phyloP scores from a whole-genome alignment of 2,888 invertebrate species.

The Polyploca ridens region DNA sequence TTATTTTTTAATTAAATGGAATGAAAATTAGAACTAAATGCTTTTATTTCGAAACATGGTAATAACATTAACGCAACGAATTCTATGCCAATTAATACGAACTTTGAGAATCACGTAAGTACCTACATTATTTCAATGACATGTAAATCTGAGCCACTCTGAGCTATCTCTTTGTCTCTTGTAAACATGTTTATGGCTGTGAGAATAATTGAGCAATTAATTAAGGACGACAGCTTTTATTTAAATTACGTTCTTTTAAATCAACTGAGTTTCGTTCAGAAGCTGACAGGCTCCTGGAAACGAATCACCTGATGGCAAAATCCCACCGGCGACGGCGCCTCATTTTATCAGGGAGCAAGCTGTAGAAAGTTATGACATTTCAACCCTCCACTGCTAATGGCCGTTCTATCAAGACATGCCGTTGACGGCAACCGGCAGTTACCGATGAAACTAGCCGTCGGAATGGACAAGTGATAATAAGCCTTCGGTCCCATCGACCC shows the following conservation, averaged over 20 bases:
- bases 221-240: background rate
- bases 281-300: too few species aligned
- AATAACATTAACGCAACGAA: background rate
- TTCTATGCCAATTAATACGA: background rate
- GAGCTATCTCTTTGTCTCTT: background rate
- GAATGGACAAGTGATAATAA: conserved; percentile 9
- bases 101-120: background rate
- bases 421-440: background rate
- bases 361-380: background rate
- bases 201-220: background rate
- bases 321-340: too few species aligned
- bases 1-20: background rate
- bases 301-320: too few species aligned
- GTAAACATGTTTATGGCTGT: background rate
- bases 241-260: too few species aligned
- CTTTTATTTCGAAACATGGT: too few species aligned
- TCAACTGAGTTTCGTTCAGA: too few species aligned
- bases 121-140: background rate
- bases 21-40: too few species aligned
- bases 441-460: background rate
- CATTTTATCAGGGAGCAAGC: background rate
- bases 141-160: background rate
- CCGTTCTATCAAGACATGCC: background rate
- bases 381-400: conserved; percentile 5
- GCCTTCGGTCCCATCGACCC: conserved; percentile 11